Evolutionary conservation across 2,888 invertebrate species (phyloP).

Genomic region (Pyrocoelia pectoralis): DNA sequence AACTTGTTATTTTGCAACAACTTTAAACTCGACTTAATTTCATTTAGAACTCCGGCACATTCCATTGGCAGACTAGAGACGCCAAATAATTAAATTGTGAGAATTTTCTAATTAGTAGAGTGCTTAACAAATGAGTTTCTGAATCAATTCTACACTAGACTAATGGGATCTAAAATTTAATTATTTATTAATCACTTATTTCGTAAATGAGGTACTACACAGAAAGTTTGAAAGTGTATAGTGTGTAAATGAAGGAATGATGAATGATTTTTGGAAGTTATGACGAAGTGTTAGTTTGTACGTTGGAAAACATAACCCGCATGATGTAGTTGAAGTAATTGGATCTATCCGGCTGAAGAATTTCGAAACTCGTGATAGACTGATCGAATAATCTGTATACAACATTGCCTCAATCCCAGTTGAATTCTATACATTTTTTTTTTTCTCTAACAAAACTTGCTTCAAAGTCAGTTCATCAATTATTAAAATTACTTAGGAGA

Average conservation of each 20-base stretch:
- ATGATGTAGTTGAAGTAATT: slow-evolving; percentile 29
- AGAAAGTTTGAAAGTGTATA: slow-evolving; percentile 25
- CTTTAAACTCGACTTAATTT: slow-evolving; percentile 30
- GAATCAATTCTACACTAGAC: slow-evolving; percentile 28
- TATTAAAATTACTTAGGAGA: slow-evolving; percentile 9
- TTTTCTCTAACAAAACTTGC: slow-evolving; percentile 15
- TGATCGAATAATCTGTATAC: slow-evolving; percentile 20
- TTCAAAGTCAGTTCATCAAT: slow-evolving; percentile 11
- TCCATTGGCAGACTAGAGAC: slow-evolving; percentile 33
- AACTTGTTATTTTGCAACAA: slow-evolving; percentile 27
- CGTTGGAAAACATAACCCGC: slow-evolving; percentile 14
- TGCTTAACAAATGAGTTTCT: slow-evolving; percentile 36
- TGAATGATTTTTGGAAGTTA: slow-evolving; percentile 31
- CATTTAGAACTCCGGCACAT: slow-evolving; percentile 26
- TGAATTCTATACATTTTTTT: slow-evolving; percentile 18
- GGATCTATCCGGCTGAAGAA: slow-evolving; percentile 24
- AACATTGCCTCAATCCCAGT: slow-evolving; percentile 13
- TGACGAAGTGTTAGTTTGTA: slow-evolving; percentile 20
- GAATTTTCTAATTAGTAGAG: slow-evolving; percentile 39
- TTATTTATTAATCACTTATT: slow-evolving; percentile 40
- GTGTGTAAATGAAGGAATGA: slow-evolving; percentile 31
- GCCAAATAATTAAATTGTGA: slow-evolving; percentile 35
- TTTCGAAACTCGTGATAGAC: slow-evolving; percentile 20
- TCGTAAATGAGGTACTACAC: slow-evolving; percentile 27
- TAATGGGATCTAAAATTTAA: slow-evolving; percentile 38